phyloP scores from a whole-genome alignment of 2,797 vertebrate genomes.

The Sarcophilus harrisii region DNA sequence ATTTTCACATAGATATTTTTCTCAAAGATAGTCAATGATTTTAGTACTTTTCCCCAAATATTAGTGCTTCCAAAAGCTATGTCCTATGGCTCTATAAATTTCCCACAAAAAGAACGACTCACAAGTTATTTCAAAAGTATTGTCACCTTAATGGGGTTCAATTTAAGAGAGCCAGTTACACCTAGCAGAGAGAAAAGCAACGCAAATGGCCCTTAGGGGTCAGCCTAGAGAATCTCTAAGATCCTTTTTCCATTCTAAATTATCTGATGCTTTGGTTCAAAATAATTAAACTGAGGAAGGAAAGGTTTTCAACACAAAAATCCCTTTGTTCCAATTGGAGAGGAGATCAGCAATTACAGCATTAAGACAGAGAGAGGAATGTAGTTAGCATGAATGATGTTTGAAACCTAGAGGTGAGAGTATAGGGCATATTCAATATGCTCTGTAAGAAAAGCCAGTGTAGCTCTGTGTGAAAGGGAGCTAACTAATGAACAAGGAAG shows the following conservation, averaged over 20 bases:
- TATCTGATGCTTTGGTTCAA: neutral
- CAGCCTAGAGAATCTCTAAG: neutral
- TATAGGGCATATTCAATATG: neutral
- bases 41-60: neutral
- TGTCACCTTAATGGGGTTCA: neutral
- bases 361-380: neutral
- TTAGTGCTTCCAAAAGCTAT: neutral
- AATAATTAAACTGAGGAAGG: slow-evolving; percentile 7
- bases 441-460: neutral
- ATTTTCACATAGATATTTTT: neutral
- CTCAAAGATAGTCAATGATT: neutral
- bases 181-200: neutral
- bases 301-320: neutral
- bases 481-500: neutral
- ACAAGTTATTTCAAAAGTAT: neutral
- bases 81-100: neutral
- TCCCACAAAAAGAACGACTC: neutral
- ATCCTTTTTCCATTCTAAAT: neutral
- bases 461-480: neutral
- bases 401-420: neutral
- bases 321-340: slow-evolving; percentile 1
- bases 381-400: neutral
- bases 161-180: neutral
- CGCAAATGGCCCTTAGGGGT: neutral
- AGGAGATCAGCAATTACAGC: neutral